Evolutionary conservation across 2,113 vertebrate genomes (phyloP).

Genomic region (Ciconia maguari): DNA sequence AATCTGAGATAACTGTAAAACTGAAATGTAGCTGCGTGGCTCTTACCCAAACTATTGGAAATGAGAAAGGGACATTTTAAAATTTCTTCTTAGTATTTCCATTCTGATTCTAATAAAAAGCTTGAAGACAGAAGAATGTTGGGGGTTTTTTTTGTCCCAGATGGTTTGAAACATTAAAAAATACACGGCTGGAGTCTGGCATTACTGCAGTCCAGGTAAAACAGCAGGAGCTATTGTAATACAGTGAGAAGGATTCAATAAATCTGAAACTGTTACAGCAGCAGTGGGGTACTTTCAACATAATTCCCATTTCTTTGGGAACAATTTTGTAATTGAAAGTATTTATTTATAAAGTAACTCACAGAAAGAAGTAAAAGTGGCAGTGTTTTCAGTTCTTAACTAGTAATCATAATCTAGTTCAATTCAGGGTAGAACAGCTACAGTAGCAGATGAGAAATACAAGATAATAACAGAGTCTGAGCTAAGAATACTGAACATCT

Average conservation of each 20-base stretch:
- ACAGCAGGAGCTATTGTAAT: conserved; percentile 58
- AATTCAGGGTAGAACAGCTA: conserved; percentile 34
- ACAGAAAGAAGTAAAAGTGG: conserved; percentile 43
- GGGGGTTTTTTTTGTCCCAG: not conserved
- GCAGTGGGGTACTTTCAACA: conserved; percentile 38
- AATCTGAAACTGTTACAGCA: conserved; percentile 47
- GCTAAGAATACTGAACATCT: conserved; percentile 32
- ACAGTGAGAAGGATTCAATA: conserved; percentile 44
- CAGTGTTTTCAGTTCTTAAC: conserved; percentile 54
- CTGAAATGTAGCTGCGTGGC: not conserved
- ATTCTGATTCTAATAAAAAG: not conserved
- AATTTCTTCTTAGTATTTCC: not conserved
- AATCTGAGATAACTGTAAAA: not conserved
- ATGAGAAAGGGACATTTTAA: not conserved
- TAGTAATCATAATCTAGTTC: conserved; percentile 59
- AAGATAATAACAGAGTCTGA: conserved; percentile 25
- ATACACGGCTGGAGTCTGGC: not conserved
- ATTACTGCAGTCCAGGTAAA: conserved; percentile 60
- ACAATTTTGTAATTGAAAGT: conserved; percentile 68
- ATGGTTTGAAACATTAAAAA: conserved; percentile 39
- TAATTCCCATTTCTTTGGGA: conserved; percentile 62
- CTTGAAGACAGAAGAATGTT: not conserved
- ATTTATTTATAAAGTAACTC: conserved; percentile 61
- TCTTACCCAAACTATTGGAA: not conserved
- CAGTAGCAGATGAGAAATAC: not conserved